Percentiles rank a stretch among this genome's conserved stretches.
These are phyloP conservation scores for Leptoclinus maculatus DNA, from an alignment of 2,797 vertebrate genomes.

Conservation along the genomic window DNA sequence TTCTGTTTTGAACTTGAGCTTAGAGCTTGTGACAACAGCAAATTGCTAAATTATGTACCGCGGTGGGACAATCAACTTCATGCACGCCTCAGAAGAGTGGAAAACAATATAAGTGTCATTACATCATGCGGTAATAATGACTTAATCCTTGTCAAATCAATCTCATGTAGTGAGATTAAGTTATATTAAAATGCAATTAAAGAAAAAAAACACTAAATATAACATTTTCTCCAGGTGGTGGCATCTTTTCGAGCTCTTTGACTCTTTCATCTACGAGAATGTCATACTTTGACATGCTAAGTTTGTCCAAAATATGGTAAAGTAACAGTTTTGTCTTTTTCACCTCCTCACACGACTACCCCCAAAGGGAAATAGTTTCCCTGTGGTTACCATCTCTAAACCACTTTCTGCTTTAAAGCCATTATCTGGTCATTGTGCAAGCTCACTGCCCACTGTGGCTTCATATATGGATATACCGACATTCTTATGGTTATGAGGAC, in stretches of 20 bases:
- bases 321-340: background rate
- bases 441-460: constrained; percentile 35
- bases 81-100: constrained; percentile 1
- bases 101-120: constrained; percentile 25
- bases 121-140: constrained; percentile 30
- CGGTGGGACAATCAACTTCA: background rate
- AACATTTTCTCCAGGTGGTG: constrained; percentile 4
- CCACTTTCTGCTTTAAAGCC: constrained; percentile 39
- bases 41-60: background rate
- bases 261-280: background rate
- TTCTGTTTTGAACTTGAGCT: constrained; percentile 39
- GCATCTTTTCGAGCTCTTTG: background rate
- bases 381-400: constrained; percentile 35
- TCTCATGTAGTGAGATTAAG: constrained; percentile 26
- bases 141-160: constrained; percentile 20
- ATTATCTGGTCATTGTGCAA: constrained; percentile 52
- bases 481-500: constrained; percentile 28
- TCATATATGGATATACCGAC: constrained; percentile 24
- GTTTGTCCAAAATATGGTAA: background rate
- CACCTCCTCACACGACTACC: background rate
- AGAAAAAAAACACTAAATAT: constrained; percentile 5
- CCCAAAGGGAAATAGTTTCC: constrained; percentile 20
- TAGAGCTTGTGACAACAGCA: constrained; percentile 7
- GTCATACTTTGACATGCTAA: background rate
- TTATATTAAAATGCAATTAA: constrained; percentile 26